These are phyloP conservation scores for Paedocypris sp. DNA, from an alignment of 2,113 vertebrate genomes.

Conservation along the genomic window DNA sequence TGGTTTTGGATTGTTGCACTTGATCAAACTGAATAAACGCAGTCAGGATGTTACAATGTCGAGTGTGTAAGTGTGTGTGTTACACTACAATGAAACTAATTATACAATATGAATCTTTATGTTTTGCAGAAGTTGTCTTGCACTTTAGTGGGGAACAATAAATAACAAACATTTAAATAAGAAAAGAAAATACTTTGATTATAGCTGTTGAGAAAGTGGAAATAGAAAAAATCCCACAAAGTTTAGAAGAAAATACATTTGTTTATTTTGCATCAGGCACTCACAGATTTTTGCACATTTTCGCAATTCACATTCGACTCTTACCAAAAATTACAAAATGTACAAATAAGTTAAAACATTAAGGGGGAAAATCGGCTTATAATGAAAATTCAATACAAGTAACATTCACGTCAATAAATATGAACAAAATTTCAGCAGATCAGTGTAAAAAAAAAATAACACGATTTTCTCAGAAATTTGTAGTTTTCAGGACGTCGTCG, in stretches of 20 bases:
- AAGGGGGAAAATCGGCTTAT: no score
- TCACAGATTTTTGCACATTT: background rate
- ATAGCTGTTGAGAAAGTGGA: no score
- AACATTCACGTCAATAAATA: conserved; percentile 30
- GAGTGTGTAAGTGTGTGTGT: no score
- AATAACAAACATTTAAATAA: background rate
- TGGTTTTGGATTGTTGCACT: conserved; percentile 18
- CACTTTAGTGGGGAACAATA: background rate
- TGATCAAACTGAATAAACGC: conserved; percentile 38
- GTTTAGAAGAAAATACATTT: conserved; percentile 15
- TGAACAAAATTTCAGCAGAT: background rate
- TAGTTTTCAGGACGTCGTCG: conserved; percentile 27
- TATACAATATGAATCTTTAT: no score
- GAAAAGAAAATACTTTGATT: background rate
- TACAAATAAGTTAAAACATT: conserved; percentile 47
- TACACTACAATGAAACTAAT: no score
- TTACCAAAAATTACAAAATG: conserved; percentile 25
- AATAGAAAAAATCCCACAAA: no score
- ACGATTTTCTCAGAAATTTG: background rate
- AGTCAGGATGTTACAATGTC: no score
- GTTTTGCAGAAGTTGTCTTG: conserved; percentile 7
- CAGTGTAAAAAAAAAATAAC: background rate
- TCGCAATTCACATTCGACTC: conserved; percentile 10
- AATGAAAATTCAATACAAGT: background rate
- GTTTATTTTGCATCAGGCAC: conserved; percentile 24